These are phyloP conservation scores for Periparus ater DNA, from an alignment of 2,797 vertebrate genomes.

Conservation along the genomic window DNA sequence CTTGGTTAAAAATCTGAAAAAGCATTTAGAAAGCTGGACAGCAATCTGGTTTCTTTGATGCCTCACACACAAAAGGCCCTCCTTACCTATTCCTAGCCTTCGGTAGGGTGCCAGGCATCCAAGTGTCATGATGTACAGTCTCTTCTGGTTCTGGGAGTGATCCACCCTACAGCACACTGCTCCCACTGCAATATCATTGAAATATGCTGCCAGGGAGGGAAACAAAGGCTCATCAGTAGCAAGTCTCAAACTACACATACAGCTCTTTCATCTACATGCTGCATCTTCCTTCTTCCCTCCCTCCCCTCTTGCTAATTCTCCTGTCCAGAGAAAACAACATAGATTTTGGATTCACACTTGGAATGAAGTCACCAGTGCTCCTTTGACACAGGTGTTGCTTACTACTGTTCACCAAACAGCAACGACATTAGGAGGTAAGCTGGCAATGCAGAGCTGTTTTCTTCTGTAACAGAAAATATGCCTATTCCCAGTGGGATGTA, in stretches of 20 bases:
- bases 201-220: conserved; percentile 87
- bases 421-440: neutral
- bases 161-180: conserved; percentile 99
- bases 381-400: neutral
- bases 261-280: neutral
- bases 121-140: conserved; percentile 99
- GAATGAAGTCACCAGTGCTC: neutral
- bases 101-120: conserved; percentile 98
- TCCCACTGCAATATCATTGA: conserved; percentile 98
- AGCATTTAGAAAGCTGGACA: neutral
- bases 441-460: neutral
- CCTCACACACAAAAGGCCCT: neutral
- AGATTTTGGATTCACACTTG: neutral
- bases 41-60: neutral
- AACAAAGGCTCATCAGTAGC: neutral
- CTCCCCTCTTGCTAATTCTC: neutral
- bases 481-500: neutral
- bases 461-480: neutral
- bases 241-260: neutral
- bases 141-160: conserved; percentile 99
- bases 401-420: neutral
- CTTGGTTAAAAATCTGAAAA: neutral
- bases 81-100: conserved; percentile 97
- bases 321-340: neutral
- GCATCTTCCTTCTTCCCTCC: neutral